These are phyloP conservation scores for Tillus elongatus DNA, from an alignment of 2,888 invertebrate genomes.

Conservation along the genomic window DNA sequence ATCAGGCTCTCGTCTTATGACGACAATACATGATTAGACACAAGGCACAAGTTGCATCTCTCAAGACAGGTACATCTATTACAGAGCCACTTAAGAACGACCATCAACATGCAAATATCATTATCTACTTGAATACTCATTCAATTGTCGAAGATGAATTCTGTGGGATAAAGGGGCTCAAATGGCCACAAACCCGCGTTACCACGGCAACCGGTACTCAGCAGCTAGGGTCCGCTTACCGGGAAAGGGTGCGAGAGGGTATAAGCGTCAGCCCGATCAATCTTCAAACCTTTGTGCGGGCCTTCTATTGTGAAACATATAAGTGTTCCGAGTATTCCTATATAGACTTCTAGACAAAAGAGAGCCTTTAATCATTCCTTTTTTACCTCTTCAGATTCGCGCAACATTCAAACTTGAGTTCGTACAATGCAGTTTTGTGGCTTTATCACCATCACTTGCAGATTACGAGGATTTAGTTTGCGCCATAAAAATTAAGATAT, in stretches of 20 bases:
- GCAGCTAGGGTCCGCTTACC: conserved; percentile 28
- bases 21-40: no score
- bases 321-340: conserved; percentile 30
- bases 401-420: no score
- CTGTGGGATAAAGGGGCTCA: conserved; percentile 39
- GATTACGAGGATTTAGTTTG: no score
- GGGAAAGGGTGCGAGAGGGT: conserved; percentile 40
- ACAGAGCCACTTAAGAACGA: conserved; percentile 33
- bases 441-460: no score
- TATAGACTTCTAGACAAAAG: no score
- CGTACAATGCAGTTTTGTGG: no score
- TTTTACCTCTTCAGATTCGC: no score
- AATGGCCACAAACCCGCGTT: conserved; percentile 39
- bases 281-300: conserved; percentile 37
- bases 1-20: no score
- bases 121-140: conserved; percentile 41
- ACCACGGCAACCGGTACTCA: conserved; percentile 37
- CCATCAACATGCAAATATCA: conserved; percentile 42
- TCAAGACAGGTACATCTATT: no score
- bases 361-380: no score
- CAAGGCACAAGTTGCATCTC: no score
- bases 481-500: no score
- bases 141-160: conserved; percentile 42
- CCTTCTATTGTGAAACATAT: conserved; percentile 35
- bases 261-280: conserved; percentile 37